Evolutionary conservation across 2,888 invertebrate species (phyloP).

Genomic region (Caenorhabditis afra): DNA sequence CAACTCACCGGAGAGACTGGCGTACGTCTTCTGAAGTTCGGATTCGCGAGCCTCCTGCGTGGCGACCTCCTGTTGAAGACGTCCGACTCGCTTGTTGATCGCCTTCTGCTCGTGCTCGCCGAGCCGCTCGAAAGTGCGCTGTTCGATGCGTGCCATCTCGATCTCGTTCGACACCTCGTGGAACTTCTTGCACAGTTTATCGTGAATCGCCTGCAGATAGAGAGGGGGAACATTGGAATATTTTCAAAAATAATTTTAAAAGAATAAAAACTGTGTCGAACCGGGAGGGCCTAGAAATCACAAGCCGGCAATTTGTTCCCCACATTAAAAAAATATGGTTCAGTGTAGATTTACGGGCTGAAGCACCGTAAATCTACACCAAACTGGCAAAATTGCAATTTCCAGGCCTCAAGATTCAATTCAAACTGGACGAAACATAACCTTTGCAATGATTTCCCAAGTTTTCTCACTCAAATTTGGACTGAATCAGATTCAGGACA

Average conservation of each 20-base stretch:
- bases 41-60: conserved; percentile 87
- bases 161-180: conserved; percentile 86
- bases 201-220: conserved; percentile 83
- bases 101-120: conserved; percentile 92
- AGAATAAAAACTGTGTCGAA: too few species aligned
- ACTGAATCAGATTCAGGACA: too few species aligned
- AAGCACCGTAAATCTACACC: too few species aligned
- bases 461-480: too few species aligned
- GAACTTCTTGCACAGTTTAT: conserved; percentile 85
- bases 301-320: too few species aligned
- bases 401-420: too few species aligned
- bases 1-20: conserved; percentile 84
- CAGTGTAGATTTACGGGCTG: too few species aligned
- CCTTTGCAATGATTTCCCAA: too few species aligned
- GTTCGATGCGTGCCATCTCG: conserved; percentile 91
- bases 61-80: conserved; percentile 71
- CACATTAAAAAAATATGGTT: too few species aligned
- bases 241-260: neutral
- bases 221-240: neutral
- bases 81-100: conserved; percentile 85
- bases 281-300: too few species aligned
- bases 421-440: too few species aligned
- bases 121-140: conserved; percentile 74
- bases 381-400: too few species aligned
- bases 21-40: conserved; percentile 89